Evolutionary conservation across 2,113 vertebrate genomes (phyloP), one percentile per base, ranked within the genome.

Genomic region (Alligator sinensis): DNA sequence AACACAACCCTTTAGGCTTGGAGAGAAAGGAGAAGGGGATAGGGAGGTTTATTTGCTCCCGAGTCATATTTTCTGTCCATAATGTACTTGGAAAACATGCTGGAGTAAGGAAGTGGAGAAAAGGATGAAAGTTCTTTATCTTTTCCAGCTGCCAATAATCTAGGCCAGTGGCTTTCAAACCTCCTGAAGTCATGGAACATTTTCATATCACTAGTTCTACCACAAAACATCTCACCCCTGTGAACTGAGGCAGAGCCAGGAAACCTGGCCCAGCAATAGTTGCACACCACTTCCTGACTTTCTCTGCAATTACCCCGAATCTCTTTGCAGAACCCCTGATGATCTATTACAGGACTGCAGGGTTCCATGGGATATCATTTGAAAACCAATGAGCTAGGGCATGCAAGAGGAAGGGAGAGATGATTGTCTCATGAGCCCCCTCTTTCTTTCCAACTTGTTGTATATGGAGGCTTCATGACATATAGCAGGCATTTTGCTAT

Each of bases 1-100:
- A 94, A 82, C 81, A 82, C 70, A 93, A 90, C 88, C 22, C 21
- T n/a, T 72, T 60, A 89, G 15, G 77, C 84, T 15, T 82, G 91
- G 47, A 84, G 24, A 55, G 21, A 57, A 93, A 91, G 60, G 22
- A 86, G 28, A 25, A 77, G 85, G 88, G 9, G 13, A 84, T 66
- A 34, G 1, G 4, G 27, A 66, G 6, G 3, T 21, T 95, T 63
- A 89, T 92, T 89, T 94, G 38, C 58, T 92, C 92, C 77, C 93
- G 87, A 91, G 28, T 58, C 3, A 74, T 78, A 79, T 92, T 57
- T 47, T 91, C 81, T 87, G 74, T 68, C 58, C 81, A 87, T 68
- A 79, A 4, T 78, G 4, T 2, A 47, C 63, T 80, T 78, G 28
- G 55, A 82, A 95, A 78, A 72, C 60, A n/a, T 25, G 77, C 66